Conservation (phyloP, 2,888 invertebrate genomes). For the Gryllus longicercus region DNA sequence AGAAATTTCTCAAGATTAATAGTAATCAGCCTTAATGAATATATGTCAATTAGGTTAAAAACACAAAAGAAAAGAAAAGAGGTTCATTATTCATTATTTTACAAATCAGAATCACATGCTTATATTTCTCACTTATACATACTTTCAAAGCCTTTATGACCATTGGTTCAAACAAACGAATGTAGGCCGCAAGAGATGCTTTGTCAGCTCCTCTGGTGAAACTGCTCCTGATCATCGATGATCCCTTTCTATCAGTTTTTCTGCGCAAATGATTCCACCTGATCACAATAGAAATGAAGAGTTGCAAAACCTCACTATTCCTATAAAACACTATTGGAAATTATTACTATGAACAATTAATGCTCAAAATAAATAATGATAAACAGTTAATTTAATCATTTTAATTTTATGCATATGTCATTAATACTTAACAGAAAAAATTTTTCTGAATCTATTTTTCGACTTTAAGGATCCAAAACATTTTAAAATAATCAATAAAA, state of each 20-base stretch:
- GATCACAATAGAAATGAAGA: slow-evolving; percentile 4
- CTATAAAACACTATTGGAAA: not conserved
- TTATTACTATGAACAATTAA: not conserved
- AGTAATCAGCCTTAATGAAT: too few relatives aligned
- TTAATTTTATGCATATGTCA: too few relatives aligned
- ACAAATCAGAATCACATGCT: too few relatives aligned
- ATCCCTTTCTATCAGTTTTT: slow-evolving; percentile 37
- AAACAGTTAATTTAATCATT: not conserved
- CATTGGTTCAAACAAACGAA: slow-evolving; percentile 89
- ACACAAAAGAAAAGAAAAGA: too few relatives aligned
- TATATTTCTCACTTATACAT: slow-evolving; percentile 36
- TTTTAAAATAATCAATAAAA: too few relatives aligned
- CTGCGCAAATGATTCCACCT: slow-evolving; percentile 36
- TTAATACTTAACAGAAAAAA: too few relatives aligned
- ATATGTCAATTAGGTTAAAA: too few relatives aligned
- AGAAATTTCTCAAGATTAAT: too few relatives aligned
- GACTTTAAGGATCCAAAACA: too few relatives aligned
- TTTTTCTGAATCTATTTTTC: too few relatives aligned
- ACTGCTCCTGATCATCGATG: slow-evolving; percentile 49
- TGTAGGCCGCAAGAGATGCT: slow-evolving; percentile 69
- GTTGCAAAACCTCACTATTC: not conserved
- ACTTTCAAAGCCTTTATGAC: slow-evolving; percentile 90
- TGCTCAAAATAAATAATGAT: slow-evolving; percentile 3
- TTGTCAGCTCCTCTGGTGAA: slow-evolving; percentile 53
- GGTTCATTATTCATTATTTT: too few relatives aligned